Evolutionary conservation across 2,797 vertebrate genomes (phyloP).

Genomic region (Botia kubotai): DNA sequence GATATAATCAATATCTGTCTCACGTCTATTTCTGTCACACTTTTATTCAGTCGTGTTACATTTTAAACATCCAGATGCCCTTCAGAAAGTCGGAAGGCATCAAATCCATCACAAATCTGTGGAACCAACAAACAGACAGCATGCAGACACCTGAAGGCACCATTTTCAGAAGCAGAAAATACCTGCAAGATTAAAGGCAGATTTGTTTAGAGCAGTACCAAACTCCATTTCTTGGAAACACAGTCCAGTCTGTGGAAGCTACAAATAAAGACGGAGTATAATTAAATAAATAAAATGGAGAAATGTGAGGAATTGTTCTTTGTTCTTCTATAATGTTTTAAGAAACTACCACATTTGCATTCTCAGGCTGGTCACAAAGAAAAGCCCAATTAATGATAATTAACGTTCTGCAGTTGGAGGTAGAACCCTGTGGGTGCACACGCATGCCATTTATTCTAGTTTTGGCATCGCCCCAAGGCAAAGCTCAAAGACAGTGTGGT

Average conservation of each 20-base stretch:
- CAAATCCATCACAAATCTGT: slow-evolving; percentile 19
- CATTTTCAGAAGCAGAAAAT: slow-evolving; percentile 13
- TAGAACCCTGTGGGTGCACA: slow-evolving; percentile 5
- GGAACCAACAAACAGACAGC: slow-evolving; percentile 21
- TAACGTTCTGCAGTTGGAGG: slow-evolving; percentile 38
- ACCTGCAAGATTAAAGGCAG: not conserved
- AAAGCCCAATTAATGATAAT: slow-evolving; percentile 45
- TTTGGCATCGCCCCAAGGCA: slow-evolving; percentile 45
- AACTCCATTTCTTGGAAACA: slow-evolving; percentile 18
- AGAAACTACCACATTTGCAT: slow-evolving; percentile 35
- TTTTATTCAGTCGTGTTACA: slow-evolving; percentile 3
- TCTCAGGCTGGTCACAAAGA: not conserved
- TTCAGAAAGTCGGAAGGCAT: slow-evolving; percentile 26
- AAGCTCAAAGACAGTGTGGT: slow-evolving; percentile 35
- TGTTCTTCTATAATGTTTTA: slow-evolving; percentile 4
- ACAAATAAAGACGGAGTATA: not conserved
- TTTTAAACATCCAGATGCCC: not conserved
- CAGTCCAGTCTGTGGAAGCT: not conserved
- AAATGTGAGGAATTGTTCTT: not conserved
- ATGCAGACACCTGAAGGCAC: not conserved
- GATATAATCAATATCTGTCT: slow-evolving; percentile 17
- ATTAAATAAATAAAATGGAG: slow-evolving; percentile 10
- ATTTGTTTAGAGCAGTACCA: slow-evolving; percentile 12
- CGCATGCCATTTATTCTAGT: slow-evolving; percentile 37
- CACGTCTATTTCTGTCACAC: not conserved